Evolutionary conservation across 2,113 vertebrate genomes (phyloP), one percentile per base, ranked within the genome.

Genomic region (Ptilonorhynchus violaceus): DNA sequence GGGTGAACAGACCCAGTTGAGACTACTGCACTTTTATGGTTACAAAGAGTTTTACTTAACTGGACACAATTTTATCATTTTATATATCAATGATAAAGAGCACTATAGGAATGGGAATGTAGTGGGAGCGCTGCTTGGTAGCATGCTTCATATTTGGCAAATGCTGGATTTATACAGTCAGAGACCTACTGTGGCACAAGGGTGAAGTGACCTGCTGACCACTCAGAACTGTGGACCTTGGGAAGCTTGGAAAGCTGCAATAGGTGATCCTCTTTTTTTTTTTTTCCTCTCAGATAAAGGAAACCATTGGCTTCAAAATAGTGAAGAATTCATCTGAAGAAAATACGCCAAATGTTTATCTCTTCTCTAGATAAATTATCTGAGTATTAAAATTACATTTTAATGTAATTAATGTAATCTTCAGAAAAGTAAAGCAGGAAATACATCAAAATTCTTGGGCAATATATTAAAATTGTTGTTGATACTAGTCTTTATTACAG

Each of bases 191-290:
- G 13, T 21, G 25, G 24, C 20, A 64, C 13, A 42, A 42, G 18
- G 9, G 3, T 52, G 47, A 75, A 37, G 33, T 24, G 9, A 1
- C 11, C 55, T 68, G 22, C 14, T 39, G 52, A 55, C 4, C 28
- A 25, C 35, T 46, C 15, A 23, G 28, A 92, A 41, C 33, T 42
- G 7, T 59, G 30, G 9, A 63, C 18, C 2, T 55, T 23, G 19
- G n/a, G 24, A 64, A 62, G 10, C 8, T 64, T 39, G 11, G 39
- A 62, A 80, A 86, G 9, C 10, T 58, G 10, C 7, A 53, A 10
- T 14, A 8, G 3, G 5, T 58, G 15, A 66, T 28, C 35, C 6
- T 37, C 1, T 58, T 13, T 62, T 2, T 0, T 28, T 11, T 33
- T 37, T 25, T 52, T 3, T 46, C 11, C 16, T 11, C n/a, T 78